phyloP scores from a whole-genome alignment of 2,113 vertebrate species.

The Clarias batrachus region DNA sequence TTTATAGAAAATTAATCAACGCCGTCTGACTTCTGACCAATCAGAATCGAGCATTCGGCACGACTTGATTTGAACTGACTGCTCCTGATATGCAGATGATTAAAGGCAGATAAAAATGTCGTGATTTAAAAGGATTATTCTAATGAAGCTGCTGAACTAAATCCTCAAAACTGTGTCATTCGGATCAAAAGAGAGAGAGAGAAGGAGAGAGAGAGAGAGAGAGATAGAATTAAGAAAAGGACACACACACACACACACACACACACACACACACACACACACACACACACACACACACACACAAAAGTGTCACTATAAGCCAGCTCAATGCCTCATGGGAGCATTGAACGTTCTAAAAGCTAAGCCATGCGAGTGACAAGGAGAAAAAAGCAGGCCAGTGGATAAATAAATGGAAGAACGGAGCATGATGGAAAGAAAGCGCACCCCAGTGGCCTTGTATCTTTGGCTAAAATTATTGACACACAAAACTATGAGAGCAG shows the following conservation, averaged over 20 bases:
- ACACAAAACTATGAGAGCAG: background rate
- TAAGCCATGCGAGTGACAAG: background rate
- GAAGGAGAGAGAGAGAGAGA: background rate
- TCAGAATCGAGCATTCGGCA: background rate
- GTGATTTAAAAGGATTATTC: background rate
- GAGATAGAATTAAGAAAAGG: background rate
- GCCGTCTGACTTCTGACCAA: background rate
- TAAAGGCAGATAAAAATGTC: background rate
- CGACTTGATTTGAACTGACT: too few species aligned
- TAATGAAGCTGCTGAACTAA: background rate
- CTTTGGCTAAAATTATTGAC: background rate
- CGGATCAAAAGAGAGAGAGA: background rate
- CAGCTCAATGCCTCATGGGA: background rate
- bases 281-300: background rate
- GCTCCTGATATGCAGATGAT: background rate
- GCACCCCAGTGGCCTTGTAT: background rate
- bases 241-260: background rate
- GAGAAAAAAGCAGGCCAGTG: slow-evolving; percentile 3
- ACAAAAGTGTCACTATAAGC: background rate
- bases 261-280: background rate
- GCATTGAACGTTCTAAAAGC: background rate
- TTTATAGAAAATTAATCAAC: background rate
- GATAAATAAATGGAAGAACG: background rate
- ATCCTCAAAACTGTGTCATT: background rate
- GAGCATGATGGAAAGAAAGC: background rate